A percentile compares a stretch with the other conserved stretches of the same genome.
Evolutionary conservation across 1,140 invertebrate genomes (phyloP).

Genomic region (Galendromus occidentalis): DNA sequence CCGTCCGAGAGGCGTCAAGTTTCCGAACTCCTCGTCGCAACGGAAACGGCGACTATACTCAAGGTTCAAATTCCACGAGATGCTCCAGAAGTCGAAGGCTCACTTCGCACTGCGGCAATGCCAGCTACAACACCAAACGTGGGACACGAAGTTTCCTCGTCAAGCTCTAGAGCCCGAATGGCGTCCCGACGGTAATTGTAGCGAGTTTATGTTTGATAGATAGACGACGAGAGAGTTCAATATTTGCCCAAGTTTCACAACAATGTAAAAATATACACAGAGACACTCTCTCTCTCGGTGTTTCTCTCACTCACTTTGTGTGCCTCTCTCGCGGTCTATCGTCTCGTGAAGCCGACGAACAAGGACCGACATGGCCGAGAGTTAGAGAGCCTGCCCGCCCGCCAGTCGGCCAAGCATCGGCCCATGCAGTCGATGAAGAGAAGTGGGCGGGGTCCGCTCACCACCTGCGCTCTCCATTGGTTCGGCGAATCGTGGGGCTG

Average conservation of each 20-base stretch:
- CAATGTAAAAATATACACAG: slow-evolving; percentile 12
- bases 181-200: slow-evolving; percentile 5
- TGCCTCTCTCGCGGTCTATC: no score
- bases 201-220: slow-evolving; percentile 12
- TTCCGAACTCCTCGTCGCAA: no score
- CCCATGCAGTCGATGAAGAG: not conserved
- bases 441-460: not conserved
- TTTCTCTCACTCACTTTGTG: no score
- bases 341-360: not conserved
- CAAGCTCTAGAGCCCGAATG: not conserved
- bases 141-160: not conserved
- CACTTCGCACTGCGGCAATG: no score
- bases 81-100: no score
- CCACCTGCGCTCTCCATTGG: not conserved
- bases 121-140: no score
- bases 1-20: no score
- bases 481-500: no score
- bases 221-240: not conserved
- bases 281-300: not conserved
- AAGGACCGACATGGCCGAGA: not conserved
- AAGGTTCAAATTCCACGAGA: no score
- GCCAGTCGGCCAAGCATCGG: not conserved
- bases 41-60: no score
- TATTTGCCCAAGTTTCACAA: slow-evolving; percentile 10
- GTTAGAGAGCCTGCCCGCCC: not conserved